Conservation (phyloP, 2,888 invertebrate species). For the Taphrorychus bicolor region DNA sequence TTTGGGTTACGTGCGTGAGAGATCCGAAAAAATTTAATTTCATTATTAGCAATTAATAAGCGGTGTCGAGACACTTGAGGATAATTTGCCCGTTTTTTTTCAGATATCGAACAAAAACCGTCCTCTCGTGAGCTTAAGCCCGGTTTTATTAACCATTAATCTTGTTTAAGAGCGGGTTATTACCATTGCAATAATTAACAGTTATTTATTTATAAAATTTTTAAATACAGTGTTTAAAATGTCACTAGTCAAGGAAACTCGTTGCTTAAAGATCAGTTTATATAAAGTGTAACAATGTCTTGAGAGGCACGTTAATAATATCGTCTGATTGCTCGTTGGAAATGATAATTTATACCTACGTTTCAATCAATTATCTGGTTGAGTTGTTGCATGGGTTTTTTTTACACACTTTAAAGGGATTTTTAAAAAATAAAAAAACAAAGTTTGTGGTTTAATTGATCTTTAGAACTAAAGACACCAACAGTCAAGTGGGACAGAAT, state of each 20-base stretch:
- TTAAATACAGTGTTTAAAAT: conserved; percentile 3
- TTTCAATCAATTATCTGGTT: neutral
- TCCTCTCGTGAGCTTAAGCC: neutral
- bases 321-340: neutral
- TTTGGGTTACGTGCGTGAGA: conserved; percentile 7
- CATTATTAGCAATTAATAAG: conserved; percentile 6
- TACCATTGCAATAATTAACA: neutral
- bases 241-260: conserved; percentile 3
- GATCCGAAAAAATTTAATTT: conserved; percentile 5
- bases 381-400: no score
- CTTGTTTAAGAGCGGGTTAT: neutral
- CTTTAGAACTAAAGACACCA: no score
- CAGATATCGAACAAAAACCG: neutral
- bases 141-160: neutral
- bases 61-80: no score
- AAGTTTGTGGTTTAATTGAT: no score
- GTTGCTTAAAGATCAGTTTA: neutral
- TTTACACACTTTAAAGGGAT: no score
- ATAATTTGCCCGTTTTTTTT: neutral
- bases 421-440: no score
- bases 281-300: neutral
- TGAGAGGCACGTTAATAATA: neutral
- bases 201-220: conserved; percentile 1
- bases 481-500: no score
- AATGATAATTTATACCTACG: neutral